Percentiles rank a stretch among this genome's conserved stretches.
phyloP scores from a whole-genome alignment of 2,797 vertebrate genomes.

The Sebastes alutus region DNA sequence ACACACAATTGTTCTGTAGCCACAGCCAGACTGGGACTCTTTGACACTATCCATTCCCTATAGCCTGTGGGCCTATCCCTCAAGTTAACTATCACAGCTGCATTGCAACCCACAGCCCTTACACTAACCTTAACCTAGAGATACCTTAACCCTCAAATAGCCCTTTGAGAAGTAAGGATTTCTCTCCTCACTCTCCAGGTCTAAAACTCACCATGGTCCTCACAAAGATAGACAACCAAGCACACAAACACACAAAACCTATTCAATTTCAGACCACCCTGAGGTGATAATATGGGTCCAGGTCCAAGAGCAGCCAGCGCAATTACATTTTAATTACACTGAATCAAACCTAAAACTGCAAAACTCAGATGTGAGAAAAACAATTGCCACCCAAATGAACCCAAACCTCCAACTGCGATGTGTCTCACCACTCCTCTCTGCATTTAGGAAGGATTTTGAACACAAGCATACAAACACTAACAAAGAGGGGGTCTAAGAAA shows the following conservation, averaged over 20 bases:
- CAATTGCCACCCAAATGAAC: slow-evolving; percentile 10
- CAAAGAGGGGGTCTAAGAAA: not conserved
- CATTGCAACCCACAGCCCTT: not conserved
- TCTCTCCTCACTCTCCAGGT: not conserved
- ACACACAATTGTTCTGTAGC: no score
- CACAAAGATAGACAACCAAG: not conserved
- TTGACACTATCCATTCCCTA: no score
- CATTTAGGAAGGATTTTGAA: slow-evolving; percentile 1
- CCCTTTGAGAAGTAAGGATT: not conserved
- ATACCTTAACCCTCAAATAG: not conserved
- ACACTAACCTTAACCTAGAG: not conserved
- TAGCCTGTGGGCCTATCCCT: no score
- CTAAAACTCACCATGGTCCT: not conserved
- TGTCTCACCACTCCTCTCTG: not conserved
- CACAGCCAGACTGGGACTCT: not conserved
- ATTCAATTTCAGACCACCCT: not conserved
- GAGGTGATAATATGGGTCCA: not conserved
- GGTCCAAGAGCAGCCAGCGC: not conserved
- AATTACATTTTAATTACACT: slow-evolving; percentile 12
- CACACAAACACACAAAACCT: not conserved
- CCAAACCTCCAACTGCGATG: slow-evolving; percentile 1
- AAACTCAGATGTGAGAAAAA: not conserved
- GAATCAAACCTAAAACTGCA: slow-evolving; percentile 1
- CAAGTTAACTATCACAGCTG: not conserved
- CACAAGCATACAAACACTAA: not conserved